Percentiles rank a stretch among this genome's conserved stretches.
Evolutionary conservation across 2,888 invertebrate genomes (phyloP).

Genomic region (Netelia inedita): DNA sequence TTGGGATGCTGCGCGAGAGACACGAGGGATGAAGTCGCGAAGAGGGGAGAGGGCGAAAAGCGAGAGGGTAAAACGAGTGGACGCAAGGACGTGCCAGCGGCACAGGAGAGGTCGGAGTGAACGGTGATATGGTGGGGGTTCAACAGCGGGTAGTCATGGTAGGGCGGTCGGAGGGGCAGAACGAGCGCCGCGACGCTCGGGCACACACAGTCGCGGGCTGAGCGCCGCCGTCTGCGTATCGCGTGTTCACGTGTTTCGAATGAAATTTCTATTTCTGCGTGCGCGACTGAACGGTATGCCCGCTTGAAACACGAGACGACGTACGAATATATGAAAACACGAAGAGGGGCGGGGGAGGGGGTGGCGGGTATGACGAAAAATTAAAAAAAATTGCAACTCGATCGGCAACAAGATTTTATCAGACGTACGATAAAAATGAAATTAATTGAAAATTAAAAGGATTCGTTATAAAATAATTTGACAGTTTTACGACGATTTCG

Average conservation of each 20-base stretch:
- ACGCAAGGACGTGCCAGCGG: constrained; percentile 68
- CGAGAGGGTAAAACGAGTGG: constrained; percentile 53
- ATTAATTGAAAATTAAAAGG: neutral
- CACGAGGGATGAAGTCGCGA: constrained; percentile 39
- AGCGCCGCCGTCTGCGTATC: constrained; percentile 82
- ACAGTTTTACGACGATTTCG: too few species aligned
- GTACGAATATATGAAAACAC: neutral
- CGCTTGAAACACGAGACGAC: neutral
- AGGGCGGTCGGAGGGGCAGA: constrained; percentile 81
- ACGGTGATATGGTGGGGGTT: constrained; percentile 66
- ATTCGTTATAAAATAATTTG: too few species aligned
- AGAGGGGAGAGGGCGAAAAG: constrained; percentile 41
- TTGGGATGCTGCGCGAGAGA: constrained; percentile 30
- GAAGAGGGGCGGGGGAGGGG: neutral
- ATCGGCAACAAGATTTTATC: neutral
- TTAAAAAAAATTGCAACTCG: neutral
- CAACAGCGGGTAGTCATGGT: constrained; percentile 62
- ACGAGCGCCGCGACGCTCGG: constrained; percentile 83
- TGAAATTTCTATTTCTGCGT: constrained; percentile 20
- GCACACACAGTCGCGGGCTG: constrained; percentile 84
- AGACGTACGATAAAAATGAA: neutral
- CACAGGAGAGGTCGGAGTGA: constrained; percentile 71
- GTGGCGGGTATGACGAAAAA: too few species aligned
- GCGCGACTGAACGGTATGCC: too few species aligned
- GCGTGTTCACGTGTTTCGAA: constrained; percentile 56